Percentiles rank a stretch among this genome's conserved stretches.
Evolutionary conservation across 2,797 vertebrate genomes (phyloP).

Genomic region (Dermochelys coriacea): DNA sequence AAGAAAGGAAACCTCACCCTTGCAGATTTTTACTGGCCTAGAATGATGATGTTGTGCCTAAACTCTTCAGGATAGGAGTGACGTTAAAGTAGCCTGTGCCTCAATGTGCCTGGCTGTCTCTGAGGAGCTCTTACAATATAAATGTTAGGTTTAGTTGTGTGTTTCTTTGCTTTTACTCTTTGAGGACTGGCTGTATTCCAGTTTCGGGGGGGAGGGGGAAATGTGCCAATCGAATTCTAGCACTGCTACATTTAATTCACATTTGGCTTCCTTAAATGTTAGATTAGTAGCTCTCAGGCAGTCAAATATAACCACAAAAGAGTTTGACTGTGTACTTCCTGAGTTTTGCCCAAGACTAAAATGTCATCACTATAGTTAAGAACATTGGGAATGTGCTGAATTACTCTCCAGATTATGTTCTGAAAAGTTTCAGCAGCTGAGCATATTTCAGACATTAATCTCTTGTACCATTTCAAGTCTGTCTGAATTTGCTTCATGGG

Average conservation of each 20-base stretch:
- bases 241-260: conserved; percentile 27
- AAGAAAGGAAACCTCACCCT: conserved; percentile 39
- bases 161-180: not conserved
- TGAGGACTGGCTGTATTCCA: not conserved
- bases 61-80: not conserved
- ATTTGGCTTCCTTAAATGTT: conserved; percentile 14
- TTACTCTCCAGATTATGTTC: conserved; percentile 31
- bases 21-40: conserved; percentile 41
- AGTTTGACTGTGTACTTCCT: not conserved
- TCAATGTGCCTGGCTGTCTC: not conserved
- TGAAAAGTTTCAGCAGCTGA: conserved; percentile 30
- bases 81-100: not conserved
- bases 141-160: not conserved
- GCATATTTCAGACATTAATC: conserved; percentile 15
- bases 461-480: conserved; percentile 29
- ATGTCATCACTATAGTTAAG: conserved; percentile 41
- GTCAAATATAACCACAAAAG: conserved; percentile 12
- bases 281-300: conserved; percentile 44
- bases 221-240: not conserved
- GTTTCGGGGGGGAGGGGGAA: not conserved
- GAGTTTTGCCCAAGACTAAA: conserved; percentile 59
- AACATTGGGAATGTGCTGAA: conserved; percentile 1
- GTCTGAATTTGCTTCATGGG: conserved; percentile 14
- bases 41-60: not conserved
- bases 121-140: conserved; percentile 1